Base-by-base conservation (phyloP, 2,888 invertebrate genomes). In the Leptura quadrifasciata region DNA sequence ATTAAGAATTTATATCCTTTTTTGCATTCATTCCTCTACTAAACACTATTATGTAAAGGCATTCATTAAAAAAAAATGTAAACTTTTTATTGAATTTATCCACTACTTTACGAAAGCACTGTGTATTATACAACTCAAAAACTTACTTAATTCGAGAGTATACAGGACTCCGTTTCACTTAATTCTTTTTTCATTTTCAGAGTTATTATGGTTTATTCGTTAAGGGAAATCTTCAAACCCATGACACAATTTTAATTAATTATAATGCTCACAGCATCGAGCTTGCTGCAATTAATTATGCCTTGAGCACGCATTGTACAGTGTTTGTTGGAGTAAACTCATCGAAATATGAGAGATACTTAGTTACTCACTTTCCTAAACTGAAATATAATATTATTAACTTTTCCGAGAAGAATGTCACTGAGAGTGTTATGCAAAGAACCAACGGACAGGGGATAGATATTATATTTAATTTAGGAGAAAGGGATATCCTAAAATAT, bases 151-250 rank as follows among this genome's bases (percentile, higher is more conserved):
- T n/a, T n/a, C n/a, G n/a, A n/a, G n/a, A n/a, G n/a, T n/a, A n/a
- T n/a, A n/a, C n/a, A n/a, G 2, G 2, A 18, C 0, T 57, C 1
- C 15, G 6, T 4, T n/a, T 52, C 15, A 57, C 4, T n/a, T 57
- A 6, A 10, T 57, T 20, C 8, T 17, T 15, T 12, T 27, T 55
- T 64, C 52, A 57, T 12, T 79, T 81, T 68, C 65, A 81, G 81
- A 72, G 75, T 31, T 76, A 78, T 58, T 79, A 76, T 39, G 76
- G 76, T 12, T 39, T 80, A 15, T 74, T 73, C 57, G 15, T 74
- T 4, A 71, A 75, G 71, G 70, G 69, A 18, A 68, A 70, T 35
- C 57, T 81, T 12, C 61, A 70, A 27, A 20, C 52, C 0, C 31
- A 75, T 15, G 60, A 71, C 20, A 52, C 47, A 8, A 17, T 72